Evolutionary conservation across 2,797 vertebrate species (phyloP).

Genomic region (Pseudochirops corinnae): DNA sequence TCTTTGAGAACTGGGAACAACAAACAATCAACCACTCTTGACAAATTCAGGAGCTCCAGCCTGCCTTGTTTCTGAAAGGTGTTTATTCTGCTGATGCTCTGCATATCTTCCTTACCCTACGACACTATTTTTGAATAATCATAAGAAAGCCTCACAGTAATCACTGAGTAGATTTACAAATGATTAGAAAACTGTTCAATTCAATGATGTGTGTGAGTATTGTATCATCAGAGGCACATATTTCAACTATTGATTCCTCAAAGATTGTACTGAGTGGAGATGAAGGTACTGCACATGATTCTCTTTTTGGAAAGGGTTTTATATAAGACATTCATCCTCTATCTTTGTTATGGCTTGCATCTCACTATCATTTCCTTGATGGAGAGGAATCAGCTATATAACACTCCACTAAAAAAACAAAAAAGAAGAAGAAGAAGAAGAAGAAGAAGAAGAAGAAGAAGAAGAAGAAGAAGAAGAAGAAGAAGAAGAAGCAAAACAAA

Average conservation of each 20-base stretch:
- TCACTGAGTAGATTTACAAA: constrained; percentile 80
- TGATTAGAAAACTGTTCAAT: constrained; percentile 74
- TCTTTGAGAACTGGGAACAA: no score
- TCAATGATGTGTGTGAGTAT: constrained; percentile 78
- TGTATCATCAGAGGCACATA: constrained; percentile 79
- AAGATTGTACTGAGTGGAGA: constrained; percentile 70
- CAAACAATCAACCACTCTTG: neutral
- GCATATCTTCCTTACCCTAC: constrained; percentile 58
- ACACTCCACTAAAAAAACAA: neutral
- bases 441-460: no score
- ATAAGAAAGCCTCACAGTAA: constrained; percentile 63
- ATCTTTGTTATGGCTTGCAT: neutral
- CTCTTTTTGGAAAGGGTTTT: constrained; percentile 5
- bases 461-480: no score
- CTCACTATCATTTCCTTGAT: neutral
- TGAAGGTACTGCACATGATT: neutral
- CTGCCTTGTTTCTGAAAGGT: constrained; percentile 49
- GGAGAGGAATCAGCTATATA: neutral
- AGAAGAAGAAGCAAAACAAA: neutral
- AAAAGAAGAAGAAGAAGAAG: no score
- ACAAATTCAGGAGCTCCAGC: neutral
- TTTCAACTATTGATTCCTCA: constrained; percentile 75
- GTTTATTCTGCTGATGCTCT: constrained; percentile 60
- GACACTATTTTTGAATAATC: constrained; percentile 77
- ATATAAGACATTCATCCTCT: constrained; percentile 21